A percentile compares a stretch with the other conserved stretches of the same genome.
Evolutionary conservation across 1,140 invertebrate genomes (phyloP).

Genomic region (Ptiloglossa arizonensis): DNA sequence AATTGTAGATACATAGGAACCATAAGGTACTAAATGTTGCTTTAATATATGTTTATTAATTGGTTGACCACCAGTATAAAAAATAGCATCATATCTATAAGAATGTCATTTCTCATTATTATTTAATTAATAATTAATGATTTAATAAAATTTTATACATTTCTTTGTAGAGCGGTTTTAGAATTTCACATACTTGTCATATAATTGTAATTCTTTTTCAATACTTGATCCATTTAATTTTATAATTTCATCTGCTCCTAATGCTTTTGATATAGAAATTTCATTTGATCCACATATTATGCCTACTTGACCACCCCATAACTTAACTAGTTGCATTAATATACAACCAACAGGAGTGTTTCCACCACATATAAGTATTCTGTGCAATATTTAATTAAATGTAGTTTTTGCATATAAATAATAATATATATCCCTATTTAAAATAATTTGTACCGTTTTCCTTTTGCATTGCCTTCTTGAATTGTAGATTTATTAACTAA

Average conservation of each 20-base stretch:
- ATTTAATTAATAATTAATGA: conserved; percentile 36
- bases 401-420: background rate
- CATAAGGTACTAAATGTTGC: conserved; percentile 78
- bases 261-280: conserved; percentile 81
- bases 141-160: conserved; percentile 8
- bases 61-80: conserved; percentile 81
- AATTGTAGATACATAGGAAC: conserved; percentile 81
- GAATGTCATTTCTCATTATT: conserved; percentile 52
- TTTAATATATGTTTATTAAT: conserved; percentile 79
- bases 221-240: conserved; percentile 76
- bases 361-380: conserved; percentile 87
- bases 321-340: conserved; percentile 86
- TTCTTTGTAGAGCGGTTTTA: conserved; percentile 16
- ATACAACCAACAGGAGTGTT: conserved; percentile 88
- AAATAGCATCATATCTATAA: conserved; percentile 83
- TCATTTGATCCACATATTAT: conserved; percentile 82
- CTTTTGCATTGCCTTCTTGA: conserved; percentile 81
- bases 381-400: conserved; percentile 70
- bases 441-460: conserved; percentile 82
- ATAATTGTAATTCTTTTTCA: conserved; percentile 76
- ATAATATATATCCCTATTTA: conserved; percentile 4
- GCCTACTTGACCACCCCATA: conserved; percentile 86
- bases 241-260: conserved; percentile 84
- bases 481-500: conserved; percentile 83
- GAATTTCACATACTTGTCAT: conserved; percentile 72